phyloP scores from a whole-genome alignment of 2,113 vertebrate genomes.

The Psilopogon haemacephalus region DNA sequence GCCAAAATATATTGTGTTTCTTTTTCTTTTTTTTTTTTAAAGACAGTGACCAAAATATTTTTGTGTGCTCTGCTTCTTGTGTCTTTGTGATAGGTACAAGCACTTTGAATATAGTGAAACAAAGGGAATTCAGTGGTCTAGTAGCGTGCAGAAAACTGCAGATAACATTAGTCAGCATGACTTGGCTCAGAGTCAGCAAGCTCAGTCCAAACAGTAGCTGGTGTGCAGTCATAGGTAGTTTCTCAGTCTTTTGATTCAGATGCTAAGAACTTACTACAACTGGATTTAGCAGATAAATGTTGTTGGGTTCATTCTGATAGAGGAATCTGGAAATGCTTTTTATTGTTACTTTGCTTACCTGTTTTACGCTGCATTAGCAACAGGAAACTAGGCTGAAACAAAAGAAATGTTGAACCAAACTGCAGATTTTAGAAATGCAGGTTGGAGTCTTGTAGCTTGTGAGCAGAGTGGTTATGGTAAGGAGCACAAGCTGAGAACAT shows the following conservation, averaged over 20 bases:
- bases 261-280: background rate
- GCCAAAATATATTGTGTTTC: background rate
- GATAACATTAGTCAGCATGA: background rate
- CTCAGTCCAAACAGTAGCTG: background rate
- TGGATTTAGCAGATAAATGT: background rate
- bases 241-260: constrained; percentile 14
- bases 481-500: background rate
- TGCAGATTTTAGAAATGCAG: background rate
- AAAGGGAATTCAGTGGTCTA: background rate
- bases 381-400: background rate
- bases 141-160: background rate
- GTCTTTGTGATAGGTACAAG: background rate
- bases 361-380: background rate
- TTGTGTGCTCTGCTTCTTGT: constrained; percentile 10
- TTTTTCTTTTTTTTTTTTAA: background rate
- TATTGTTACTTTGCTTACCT: background rate
- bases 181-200: background rate
- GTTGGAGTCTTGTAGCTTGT: background rate
- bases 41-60: background rate
- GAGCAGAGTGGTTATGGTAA: background rate
- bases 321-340: background rate
- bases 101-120: background rate
- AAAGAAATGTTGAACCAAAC: background rate
- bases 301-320: background rate
- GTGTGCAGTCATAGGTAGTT: background rate